These are phyloP conservation scores for Monopterus albus DNA, from an alignment of 2,113 vertebrate genomes.

Conservation along the genomic window DNA sequence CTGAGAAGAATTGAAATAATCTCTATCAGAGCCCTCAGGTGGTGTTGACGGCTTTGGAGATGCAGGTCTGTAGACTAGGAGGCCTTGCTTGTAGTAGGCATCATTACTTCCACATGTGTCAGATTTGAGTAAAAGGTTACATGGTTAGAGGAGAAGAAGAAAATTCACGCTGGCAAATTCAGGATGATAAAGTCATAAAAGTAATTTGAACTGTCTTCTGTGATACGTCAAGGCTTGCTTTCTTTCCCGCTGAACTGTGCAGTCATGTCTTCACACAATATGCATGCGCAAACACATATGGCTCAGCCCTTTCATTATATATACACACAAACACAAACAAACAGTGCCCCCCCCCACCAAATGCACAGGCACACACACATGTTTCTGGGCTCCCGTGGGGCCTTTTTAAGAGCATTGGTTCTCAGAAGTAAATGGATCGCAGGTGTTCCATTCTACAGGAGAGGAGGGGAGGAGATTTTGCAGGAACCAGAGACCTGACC, in stretches of 20 bases:
- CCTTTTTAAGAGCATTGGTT: slow-evolving; percentile 66
- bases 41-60: slow-evolving; percentile 54
- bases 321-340: slow-evolving; percentile 57
- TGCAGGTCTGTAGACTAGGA: slow-evolving; percentile 45
- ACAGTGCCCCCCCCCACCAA: too few relatives aligned
- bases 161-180: slow-evolving; percentile 58
- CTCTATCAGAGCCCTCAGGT: slow-evolving; percentile 75
- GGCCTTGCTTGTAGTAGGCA: slow-evolving; percentile 67
- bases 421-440: slow-evolving; percentile 66
- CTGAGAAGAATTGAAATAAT: slow-evolving; percentile 77
- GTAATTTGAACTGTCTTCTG: slow-evolving; percentile 69
- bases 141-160: slow-evolving; percentile 41
- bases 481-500: slow-evolving; percentile 64
- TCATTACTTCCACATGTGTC: slow-evolving; percentile 76
- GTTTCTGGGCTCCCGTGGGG: slow-evolving; percentile 53
- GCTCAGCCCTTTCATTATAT: slow-evolving; percentile 46
- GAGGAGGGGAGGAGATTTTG: slow-evolving; percentile 48
- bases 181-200: slow-evolving; percentile 72
- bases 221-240: slow-evolving; percentile 46
- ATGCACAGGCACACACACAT: slow-evolving; percentile 8
- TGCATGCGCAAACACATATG: slow-evolving; percentile 7
- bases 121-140: slow-evolving; percentile 74
- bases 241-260: slow-evolving; percentile 29
- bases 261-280: slow-evolving; percentile 18
- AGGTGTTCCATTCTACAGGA: slow-evolving; percentile 66